A percentile compares a stretch with the other conserved stretches of the same genome.
phyloP scores from a whole-genome alignment of 2,888 invertebrate genomes.

The Mimas tiliae region DNA sequence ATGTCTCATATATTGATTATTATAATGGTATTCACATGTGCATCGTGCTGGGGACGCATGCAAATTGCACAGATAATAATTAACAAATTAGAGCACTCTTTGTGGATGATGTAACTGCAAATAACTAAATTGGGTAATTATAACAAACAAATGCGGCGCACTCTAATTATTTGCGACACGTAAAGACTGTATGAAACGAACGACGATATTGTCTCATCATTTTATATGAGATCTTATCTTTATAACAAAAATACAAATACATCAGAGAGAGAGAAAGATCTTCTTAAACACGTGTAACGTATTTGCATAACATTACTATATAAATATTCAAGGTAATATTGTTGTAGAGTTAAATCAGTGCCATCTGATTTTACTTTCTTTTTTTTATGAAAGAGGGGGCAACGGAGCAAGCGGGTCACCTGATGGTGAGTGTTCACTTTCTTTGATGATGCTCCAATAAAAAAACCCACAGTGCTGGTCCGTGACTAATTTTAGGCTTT shows the following conservation, averaged over 20 bases:
- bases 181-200: not conserved
- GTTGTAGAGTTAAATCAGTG: not conserved
- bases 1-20: slow-evolving; percentile 50
- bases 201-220: not conserved
- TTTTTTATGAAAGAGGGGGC: too few relatives aligned
- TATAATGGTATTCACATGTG: slow-evolving; percentile 39
- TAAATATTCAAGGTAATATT: slow-evolving; percentile 1
- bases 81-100: slow-evolving; percentile 29
- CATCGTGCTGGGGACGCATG: slow-evolving; percentile 45
- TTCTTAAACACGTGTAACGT: slow-evolving; percentile 12
- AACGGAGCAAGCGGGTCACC: too few relatives aligned
- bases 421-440: too few relatives aligned
- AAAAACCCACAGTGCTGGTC: too few relatives aligned
- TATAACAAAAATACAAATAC: slow-evolving; percentile 25
- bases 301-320: not conserved
- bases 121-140: slow-evolving; percentile 14
- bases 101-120: slow-evolving; percentile 23
- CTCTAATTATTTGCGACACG: not conserved
- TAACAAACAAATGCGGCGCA: not conserved
- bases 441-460: too few relatives aligned
- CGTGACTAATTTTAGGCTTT: too few relatives aligned
- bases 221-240: slow-evolving; percentile 25
- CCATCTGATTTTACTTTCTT: too few relatives aligned
- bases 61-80: slow-evolving; percentile 34
- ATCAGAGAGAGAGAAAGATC: slow-evolving; percentile 14